These are phyloP conservation scores for Thryonomys swinderianus DNA, from an alignment of 2,113 vertebrate species.

Conservation along the genomic window DNA sequence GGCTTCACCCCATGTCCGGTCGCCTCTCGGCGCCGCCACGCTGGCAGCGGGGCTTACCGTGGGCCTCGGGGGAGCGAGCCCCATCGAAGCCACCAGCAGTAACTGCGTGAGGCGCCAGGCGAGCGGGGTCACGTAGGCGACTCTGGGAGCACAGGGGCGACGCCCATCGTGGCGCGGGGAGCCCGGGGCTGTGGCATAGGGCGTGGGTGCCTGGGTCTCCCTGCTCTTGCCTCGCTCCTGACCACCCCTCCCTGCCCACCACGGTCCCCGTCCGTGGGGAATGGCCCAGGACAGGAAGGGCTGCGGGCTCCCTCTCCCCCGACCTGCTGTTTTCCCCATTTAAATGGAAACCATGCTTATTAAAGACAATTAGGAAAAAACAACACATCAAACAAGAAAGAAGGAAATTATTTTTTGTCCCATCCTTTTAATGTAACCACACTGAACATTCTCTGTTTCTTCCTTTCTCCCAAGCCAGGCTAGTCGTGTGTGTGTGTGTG, in stretches of 20 bases:
- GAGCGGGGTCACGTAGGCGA: too few species aligned
- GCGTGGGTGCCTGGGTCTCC: not conserved
- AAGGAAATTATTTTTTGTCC: conserved; percentile 61
- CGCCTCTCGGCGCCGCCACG: not conserved
- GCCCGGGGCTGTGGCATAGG: too few species aligned
- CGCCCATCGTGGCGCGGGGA: too few species aligned
- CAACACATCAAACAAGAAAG: conserved; percentile 65
- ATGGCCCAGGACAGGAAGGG: not conserved
- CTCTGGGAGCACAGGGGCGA: too few species aligned
- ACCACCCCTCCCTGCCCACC: not conserved
- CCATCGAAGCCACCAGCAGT: too few species aligned
- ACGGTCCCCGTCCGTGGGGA: conserved; percentile 24
- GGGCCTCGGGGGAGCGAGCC: not conserved
- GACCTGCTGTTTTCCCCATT: conserved; percentile 41
- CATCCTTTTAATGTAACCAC: conserved; percentile 43
- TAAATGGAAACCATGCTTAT: conserved; percentile 71
- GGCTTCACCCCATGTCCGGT: too few species aligned
- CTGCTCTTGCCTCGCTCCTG: conserved; percentile 54
- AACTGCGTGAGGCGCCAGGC: too few species aligned
- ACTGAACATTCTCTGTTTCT: not conserved
- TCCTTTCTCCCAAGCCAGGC: not conserved
- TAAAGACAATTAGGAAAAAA: conserved; percentile 58
- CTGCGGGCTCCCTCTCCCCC: not conserved
- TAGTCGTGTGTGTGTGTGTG: not conserved
- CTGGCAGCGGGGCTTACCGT: not conserved